Evolutionary conservation across 2,797 vertebrate genomes (phyloP), one percentile per base, ranked within the genome.

Genomic region (Coluber constrictor): DNA sequence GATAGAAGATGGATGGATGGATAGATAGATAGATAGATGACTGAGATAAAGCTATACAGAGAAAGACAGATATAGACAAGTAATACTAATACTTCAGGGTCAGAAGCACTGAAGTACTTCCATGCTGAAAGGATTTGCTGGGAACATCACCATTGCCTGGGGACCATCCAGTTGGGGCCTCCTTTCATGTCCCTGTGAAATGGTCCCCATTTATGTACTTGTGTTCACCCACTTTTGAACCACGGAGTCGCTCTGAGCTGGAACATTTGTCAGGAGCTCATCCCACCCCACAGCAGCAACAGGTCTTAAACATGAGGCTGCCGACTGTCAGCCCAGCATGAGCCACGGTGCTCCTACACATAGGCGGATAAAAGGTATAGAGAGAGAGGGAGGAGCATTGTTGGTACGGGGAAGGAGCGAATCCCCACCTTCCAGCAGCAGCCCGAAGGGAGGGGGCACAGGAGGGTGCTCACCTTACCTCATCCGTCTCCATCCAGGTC

Each of bases 401-500:
- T 47, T 47, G 1, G 10, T 25, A 83, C 0, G 1, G 37, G 20
- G 74, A 47, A 43, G 37, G 74, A 12, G 74, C 25, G 9, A 83
- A 43, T 43, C 8, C 66, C 32, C 9, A 11, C 5, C 37, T 25
- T 47, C 37, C 20, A 11, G 37, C 37, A 79, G 37, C 20, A 23
- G 74, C 18, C 74, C 2, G 37, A 94, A 86, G 57, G 91, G 94
- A 93, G 93, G 92, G 93, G 95, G 95, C 83, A 90, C 5, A 70
- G 93, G 92, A 94, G 94, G 95, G 90, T 95, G 95, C 23, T 43
- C 59, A 5, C 15, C 9, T 63, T 0, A 0, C 95, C 56, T 83
- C 37, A 2, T 91, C 29, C 20, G 96, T 96, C 3, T 92, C 57
- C 61, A 94, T 10, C 0, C 89, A 5, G 95, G 96, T 94, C 96